Evolutionary conservation across 1,140 invertebrate species (phyloP).

Genomic region (Phocides pigmalion): DNA sequence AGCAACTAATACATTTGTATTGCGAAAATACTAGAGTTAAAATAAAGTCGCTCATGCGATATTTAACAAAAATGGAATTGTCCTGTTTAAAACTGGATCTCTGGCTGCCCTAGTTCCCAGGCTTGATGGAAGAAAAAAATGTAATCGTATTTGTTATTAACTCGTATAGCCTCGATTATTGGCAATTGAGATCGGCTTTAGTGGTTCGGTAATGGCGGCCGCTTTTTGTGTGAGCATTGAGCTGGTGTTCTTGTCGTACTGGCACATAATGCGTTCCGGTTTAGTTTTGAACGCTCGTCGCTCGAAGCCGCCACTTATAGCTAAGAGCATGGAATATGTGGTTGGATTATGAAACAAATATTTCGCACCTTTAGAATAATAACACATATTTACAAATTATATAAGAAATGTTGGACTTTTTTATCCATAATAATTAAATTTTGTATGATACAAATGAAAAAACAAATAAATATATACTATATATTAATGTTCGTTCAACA

Average conservation of each 20-base stretch:
- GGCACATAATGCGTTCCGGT: background rate
- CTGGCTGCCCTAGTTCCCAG: slow-evolving; percentile 24
- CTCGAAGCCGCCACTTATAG: too few species aligned
- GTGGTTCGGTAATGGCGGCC: slow-evolving; percentile 32
- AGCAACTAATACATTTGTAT: background rate
- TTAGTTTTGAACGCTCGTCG: background rate
- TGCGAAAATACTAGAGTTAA: background rate
- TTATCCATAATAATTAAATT: too few species aligned
- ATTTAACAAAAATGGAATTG: background rate
- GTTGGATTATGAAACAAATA: too few species aligned
- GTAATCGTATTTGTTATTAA: slow-evolving; percentile 50
- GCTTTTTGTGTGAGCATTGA: slow-evolving; percentile 18
- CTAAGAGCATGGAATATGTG: too few species aligned
- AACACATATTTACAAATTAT: too few species aligned
- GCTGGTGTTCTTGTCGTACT: background rate
- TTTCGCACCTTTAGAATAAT: too few species aligned
- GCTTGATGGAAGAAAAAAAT: slow-evolving; percentile 46
- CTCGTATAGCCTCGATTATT: slow-evolving; percentile 51
- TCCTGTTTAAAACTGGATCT: background rate
- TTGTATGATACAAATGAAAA: too few species aligned
- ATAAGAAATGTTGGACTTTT: too few species aligned
- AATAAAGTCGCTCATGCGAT: background rate
- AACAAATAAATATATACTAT: too few species aligned
- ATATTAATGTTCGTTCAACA: too few species aligned
- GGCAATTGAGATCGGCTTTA: slow-evolving; percentile 44